Conservation (phyloP, 2,113 vertebrate species). For the Prunella himalayana region DNA sequence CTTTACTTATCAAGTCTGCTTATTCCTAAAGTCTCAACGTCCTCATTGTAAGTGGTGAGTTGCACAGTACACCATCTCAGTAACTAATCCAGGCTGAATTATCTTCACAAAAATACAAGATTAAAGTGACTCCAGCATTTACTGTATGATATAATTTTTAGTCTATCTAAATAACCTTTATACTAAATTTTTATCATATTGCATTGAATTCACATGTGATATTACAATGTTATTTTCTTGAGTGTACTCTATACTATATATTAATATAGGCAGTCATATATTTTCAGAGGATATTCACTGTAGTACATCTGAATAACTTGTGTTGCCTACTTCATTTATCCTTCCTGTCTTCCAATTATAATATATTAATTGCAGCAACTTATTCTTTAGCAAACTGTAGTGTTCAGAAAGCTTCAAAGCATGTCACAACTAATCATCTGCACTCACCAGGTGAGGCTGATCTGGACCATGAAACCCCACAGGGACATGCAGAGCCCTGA, state of each 20-base stretch:
- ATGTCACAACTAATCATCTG: background rate
- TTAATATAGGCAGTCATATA: background rate
- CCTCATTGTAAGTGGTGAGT: background rate
- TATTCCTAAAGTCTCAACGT: background rate
- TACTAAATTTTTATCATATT: background rate
- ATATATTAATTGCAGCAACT: background rate
- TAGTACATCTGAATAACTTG: background rate
- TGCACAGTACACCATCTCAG: background rate
- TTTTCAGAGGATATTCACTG: background rate
- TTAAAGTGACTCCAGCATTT: background rate
- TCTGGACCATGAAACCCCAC: background rate
- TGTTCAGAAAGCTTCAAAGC: background rate
- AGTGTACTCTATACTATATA: background rate
- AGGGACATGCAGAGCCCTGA: background rate
- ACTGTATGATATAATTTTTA: background rate
- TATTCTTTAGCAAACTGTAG: background rate
- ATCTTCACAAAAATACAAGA: background rate
- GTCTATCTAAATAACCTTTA: background rate
- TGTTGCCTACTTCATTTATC: background rate
- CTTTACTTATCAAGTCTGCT: background rate
- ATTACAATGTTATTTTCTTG: background rate
- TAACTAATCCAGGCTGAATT: background rate
- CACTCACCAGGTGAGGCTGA: background rate
- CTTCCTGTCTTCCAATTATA: background rate
- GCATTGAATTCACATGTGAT: background rate